phyloP scores from a whole-genome alignment of 2,888 invertebrate genomes.

The Monoplex corrugatus region DNA sequence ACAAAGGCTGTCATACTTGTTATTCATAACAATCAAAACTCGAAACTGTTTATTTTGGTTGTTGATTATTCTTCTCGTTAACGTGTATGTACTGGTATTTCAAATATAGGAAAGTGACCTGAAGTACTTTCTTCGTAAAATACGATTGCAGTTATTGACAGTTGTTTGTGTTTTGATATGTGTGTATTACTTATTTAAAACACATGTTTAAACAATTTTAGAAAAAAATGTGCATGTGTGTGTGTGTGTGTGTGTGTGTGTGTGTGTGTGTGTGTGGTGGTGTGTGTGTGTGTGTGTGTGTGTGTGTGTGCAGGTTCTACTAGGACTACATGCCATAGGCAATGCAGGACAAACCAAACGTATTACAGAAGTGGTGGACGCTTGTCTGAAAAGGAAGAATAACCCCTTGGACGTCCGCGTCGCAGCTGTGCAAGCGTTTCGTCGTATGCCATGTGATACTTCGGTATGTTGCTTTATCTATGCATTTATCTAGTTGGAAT shows the following conservation, averaged over 20 bases:
- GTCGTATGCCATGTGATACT: conserved; percentile 87
- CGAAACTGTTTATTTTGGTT: too few relatives aligned
- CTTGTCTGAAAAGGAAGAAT: conserved; percentile 82
- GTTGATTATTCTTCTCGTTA: too few relatives aligned
- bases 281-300: neutral
- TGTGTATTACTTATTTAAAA: too few relatives aligned
- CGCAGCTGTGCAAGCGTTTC: conserved; percentile 90
- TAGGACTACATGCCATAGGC: conserved; percentile 92
- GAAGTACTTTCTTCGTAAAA: too few relatives aligned
- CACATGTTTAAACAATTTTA: neutral
- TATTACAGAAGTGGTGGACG: conserved; percentile 67
- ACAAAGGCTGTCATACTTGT: too few relatives aligned
- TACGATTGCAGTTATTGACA: too few relatives aligned
- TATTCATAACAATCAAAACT: too few relatives aligned
- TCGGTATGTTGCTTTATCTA: neutral
- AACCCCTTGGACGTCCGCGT: conserved; percentile 88
- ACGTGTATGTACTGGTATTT: too few relatives aligned
- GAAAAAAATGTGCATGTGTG: too few relatives aligned
- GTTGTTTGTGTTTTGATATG: too few relatives aligned
- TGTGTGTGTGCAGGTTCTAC: conserved; percentile 82
- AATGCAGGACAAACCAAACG: conserved; percentile 89
- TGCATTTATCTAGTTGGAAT: too few relatives aligned
- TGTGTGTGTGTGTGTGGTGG: neutral
- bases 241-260: neutral
- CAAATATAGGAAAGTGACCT: too few relatives aligned